A percentile compares a stretch with the other conserved stretches of the same genome.
Evolutionary conservation across 2,797 vertebrate genomes (phyloP).

Genomic region (Gorsachius magnificus): DNA sequence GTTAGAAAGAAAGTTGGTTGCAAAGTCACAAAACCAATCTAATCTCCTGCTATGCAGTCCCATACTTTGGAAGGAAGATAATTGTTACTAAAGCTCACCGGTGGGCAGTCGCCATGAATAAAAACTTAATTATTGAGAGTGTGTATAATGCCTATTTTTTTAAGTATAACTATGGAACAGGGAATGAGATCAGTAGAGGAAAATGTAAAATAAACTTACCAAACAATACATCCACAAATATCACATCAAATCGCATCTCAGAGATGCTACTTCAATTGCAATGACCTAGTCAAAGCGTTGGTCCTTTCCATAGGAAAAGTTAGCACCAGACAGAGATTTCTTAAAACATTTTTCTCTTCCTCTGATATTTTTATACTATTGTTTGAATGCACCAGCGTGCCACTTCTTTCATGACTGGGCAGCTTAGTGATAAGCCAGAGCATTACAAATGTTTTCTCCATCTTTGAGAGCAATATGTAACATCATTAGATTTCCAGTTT

Average conservation of each 20-base stretch:
- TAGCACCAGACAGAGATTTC: background rate
- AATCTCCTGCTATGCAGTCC: background rate
- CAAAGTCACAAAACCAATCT: conserved; percentile 44
- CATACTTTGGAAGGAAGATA: background rate
- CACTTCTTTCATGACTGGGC: background rate
- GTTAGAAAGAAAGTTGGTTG: conserved; percentile 26
- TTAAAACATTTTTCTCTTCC: background rate
- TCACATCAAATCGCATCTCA: background rate
- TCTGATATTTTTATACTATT: background rate
- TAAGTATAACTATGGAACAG: background rate
- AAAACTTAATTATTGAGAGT: background rate
- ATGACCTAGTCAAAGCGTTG: background rate
- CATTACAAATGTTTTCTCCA: conserved; percentile 29
- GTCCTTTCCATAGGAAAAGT: background rate
- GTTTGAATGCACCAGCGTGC: conserved; percentile 20
- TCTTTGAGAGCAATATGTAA: conserved; percentile 30
- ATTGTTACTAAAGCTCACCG: conserved; percentile 39
- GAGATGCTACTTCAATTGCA: background rate
- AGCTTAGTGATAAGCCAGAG: conserved; percentile 49
- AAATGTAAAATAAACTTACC: background rate
- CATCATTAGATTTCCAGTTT: conserved; percentile 26
- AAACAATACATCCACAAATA: background rate
- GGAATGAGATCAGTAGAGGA: background rate
- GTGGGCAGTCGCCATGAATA: background rate
- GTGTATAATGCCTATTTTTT: background rate